Base-by-base conservation (phyloP, 2,797 vertebrate genomes). In the Hypotaenidia okinawae region DNA sequence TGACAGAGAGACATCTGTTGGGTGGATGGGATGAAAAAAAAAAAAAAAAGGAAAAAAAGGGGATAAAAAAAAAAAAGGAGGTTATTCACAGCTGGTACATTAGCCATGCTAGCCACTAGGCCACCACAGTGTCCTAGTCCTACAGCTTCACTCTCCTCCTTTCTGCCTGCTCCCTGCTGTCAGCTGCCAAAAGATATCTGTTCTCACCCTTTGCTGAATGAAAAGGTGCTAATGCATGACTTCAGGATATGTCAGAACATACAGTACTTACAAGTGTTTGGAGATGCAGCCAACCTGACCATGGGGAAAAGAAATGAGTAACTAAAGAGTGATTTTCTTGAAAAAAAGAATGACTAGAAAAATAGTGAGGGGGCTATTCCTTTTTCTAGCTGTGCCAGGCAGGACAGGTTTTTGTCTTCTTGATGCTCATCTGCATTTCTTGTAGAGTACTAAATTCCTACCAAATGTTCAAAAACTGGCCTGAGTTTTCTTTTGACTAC, bases 141-240 rank as follows among this genome's bases (percentile, higher is more conserved):
- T 97, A 94, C 87, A 84, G 94, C 95, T 97, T 97, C 94, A 70
- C 97, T 97, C 94, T 97, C 93, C 79, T 97, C 90, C 90, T 91
- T 89, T 93, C 97, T 97, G 95, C 97, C 97, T 97, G 96, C 94
- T 96, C 97, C 97, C 98, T 98, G 97, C 98, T 98, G 97, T 98
- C 97, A 97, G 97, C 98, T 99, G 98, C 98, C 98, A 99, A 97
- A 96, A 98, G 98, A 97, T 98, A 98, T 99, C 98, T 98, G 98
- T 99, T 99, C 98, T 98, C 99, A 99, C 98, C 98, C 97, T 97
- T 97, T 97, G 98, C 98, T 98, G 98, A 98, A 97, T 97, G 98
- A 98, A 98, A 98, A 99, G 98, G 99, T 99, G 99, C 97, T 99
- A 99, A 99, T 98, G 97, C 98, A 98, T 98, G 98, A 98, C 98